Evolutionary conservation across 2,797 vertebrate species (phyloP), one percentile per base, ranked within the genome.

Genomic region (Enteromius thamalakanensis): DNA sequence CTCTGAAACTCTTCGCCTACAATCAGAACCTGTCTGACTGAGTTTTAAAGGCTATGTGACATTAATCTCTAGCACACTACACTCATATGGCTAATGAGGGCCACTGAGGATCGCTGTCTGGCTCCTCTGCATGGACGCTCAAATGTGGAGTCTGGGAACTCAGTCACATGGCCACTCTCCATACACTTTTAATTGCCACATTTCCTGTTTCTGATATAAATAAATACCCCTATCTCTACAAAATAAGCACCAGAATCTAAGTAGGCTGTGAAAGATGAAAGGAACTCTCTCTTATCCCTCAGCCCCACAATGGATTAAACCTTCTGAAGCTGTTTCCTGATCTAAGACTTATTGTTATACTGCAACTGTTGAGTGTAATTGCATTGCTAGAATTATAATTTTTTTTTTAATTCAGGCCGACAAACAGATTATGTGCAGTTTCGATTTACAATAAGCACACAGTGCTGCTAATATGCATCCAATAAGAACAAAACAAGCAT

Each of bases 21-120:
- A 82, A 81, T 55, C 65, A 58, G 42, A 72, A 68, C 17, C 53
- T 79, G 14, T 87, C 87, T 83, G 77, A 68, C 67, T 79, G 70
- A 88, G 84, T 84, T 87, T 89, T 88, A 90, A 90, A 92, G 86
- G 77, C 81, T 82, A 83, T n/a, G 81, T 91, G 90, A 91, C 89
- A 87, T 87, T 90, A 90, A 92, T 92, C 89, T 89, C 84, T 84
- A 77, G 55, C 84, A 83, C 67, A 86, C 86, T 68, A 87, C 85
- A 85, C 84, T 87, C 84, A 87, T 83, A 84, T 84, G 86, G 87
- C 86, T 91, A 90, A 92, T 90, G 90, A 90, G 89, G 84, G 85
- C 76, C 84, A 83, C 72, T 80, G 72, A 70, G 72, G 80, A 74
- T 81, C 83, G 7, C n/a, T 49, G 84, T 67, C 67, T 70, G 76